These are phyloP conservation scores for Ichneumoninae sp. DNA, from an alignment of 2,888 invertebrate species.

Conservation along the genomic window DNA sequence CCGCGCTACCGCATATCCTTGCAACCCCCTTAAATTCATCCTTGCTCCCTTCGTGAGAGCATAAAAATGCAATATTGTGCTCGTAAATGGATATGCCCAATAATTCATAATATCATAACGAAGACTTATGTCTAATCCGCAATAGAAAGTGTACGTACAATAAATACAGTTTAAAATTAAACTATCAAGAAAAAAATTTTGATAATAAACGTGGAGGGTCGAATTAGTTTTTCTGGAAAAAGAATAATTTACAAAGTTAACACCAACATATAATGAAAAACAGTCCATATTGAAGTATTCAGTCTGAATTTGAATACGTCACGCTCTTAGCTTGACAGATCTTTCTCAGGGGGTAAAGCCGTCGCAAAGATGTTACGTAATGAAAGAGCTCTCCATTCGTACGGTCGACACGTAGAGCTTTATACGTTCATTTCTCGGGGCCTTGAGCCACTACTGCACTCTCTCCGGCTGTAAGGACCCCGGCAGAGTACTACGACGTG, in stretches of 20 bases:
- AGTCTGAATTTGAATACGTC: not conserved
- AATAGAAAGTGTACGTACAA: not conserved
- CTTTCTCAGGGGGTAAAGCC: not conserved
- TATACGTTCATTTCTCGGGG: conserved; percentile 15
- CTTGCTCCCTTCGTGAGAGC: conserved; percentile 15
- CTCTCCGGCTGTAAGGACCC: not conserved
- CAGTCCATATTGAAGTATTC: not conserved
- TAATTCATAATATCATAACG: conserved; percentile 5
- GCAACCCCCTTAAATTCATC: conserved; percentile 13
- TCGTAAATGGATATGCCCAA: not conserved
- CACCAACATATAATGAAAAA: not conserved
- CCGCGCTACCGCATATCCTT: not conserved
- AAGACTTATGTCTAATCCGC: conserved; percentile 1
- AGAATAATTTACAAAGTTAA: not conserved
- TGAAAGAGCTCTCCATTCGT: conserved; percentile 1
- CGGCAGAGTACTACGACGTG: not conserved
- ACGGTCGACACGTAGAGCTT: conserved; percentile 31
- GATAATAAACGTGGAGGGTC: not conserved
- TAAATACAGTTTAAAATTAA: not conserved
- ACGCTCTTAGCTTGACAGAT: not conserved
- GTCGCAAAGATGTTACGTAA: conserved; percentile 1
- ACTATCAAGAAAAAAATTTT: not conserved
- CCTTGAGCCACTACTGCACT: conserved; percentile 8
- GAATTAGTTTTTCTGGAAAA: not conserved
- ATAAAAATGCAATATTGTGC: conserved; percentile 13